Evolutionary conservation across 1,140 invertebrate species (phyloP), one percentile per base, ranked within the genome.

Genomic region (Heterodera schachtii): DNA sequence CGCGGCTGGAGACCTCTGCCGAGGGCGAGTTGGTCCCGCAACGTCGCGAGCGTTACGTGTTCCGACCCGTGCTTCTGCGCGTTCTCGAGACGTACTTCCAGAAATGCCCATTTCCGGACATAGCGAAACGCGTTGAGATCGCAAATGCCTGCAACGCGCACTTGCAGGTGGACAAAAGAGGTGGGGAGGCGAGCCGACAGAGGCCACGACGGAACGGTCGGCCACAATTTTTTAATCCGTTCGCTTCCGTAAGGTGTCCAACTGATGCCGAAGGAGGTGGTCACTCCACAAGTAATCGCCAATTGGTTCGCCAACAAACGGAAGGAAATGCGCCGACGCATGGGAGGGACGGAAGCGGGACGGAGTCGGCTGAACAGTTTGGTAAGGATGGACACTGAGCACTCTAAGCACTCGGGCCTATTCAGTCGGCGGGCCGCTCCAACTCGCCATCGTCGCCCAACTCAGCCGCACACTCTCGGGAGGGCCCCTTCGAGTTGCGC

Each of bases 281-380:
- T 89, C 3, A 87, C 87, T 0, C 87, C 88, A 1, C 88, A 89
- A 76, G 88, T 89, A 8, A 84, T 89, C 16, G 83, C 89, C 52
- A 89, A 89, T 77, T 89, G 88, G 88, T 89, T 89, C 78, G 88
- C 88, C 31, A 89, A 89, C 78, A 90, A 89, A 70, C 79, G 88
- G n/a, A 89, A 89, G 74, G 88, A 89, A 73, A 79, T 89, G 76
- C 81, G 88, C 46, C 57, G 88, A 60, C 77, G 77, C 19, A 57
- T 44, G 70, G 46, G 21, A 41, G 66, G 76, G 13, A 44, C 16
- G 31, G n/a, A n/a, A 44, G 66, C 13, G 16, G 9, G 43, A n/a
- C 31, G 69, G 69, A 71, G 43, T 46, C 69, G 69, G 44, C 69
- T 71, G 31, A 46, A 46, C 69, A 71, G 69, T 19, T 71, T 71